These are phyloP conservation scores for Glossophaga mutica DNA, from an alignment of 2,797 vertebrate species.

Conservation along the genomic window DNA sequence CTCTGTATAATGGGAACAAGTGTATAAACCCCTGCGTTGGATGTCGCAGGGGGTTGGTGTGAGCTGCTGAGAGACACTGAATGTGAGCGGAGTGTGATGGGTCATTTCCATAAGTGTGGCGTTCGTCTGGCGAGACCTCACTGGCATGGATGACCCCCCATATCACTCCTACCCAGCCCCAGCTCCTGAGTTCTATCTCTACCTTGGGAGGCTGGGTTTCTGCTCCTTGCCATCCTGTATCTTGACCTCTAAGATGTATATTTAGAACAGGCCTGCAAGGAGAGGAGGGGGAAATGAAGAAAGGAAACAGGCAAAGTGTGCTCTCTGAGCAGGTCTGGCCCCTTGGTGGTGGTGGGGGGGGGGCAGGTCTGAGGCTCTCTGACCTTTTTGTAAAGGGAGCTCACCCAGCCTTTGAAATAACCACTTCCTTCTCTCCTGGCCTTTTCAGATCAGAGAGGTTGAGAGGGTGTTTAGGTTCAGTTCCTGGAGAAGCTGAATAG, in stretches of 20 bases:
- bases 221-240: not conserved
- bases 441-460: constrained; percentile 42
- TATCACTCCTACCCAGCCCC: fast-evolving
- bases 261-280: constrained; percentile 14
- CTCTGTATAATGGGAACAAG: not conserved
- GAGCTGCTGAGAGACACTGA: not conserved
- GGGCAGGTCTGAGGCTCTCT: not conserved
- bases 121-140: not conserved
- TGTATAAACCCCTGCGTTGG: not conserved
- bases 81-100: not conserved
- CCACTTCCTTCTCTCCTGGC: constrained; percentile 45
- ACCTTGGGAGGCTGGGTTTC: not conserved
- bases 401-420: constrained; percentile 54
- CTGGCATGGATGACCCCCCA: not conserved
- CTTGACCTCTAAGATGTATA: not conserved
- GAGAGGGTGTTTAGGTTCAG: not conserved
- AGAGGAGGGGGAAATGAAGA: not conserved
- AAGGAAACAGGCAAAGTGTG: not conserved
- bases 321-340: not conserved
- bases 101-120: not conserved
- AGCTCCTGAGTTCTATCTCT: not conserved
- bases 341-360: not conserved
- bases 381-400: not conserved
- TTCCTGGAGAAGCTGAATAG: not conserved
- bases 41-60: not conserved